Percentiles rank a stretch among this genome's conserved stretches.
These are phyloP conservation scores for Nysson spinosus DNA, from an alignment of 2,888 invertebrate genomes.

Conservation along the genomic window DNA sequence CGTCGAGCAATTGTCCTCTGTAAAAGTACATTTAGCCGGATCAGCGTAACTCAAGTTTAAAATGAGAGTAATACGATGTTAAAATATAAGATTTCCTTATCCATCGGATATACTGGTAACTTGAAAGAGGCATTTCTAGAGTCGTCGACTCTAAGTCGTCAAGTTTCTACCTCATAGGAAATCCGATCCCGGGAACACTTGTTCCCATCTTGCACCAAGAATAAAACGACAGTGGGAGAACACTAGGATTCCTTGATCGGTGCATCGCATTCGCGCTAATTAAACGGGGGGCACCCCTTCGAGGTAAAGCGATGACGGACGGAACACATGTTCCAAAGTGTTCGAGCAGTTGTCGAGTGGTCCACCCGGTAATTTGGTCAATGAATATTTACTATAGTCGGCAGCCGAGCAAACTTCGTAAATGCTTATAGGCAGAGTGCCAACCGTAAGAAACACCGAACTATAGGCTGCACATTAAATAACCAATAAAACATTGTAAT, in stretches of 20 bases:
- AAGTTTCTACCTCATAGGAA: slow-evolving; percentile 3
- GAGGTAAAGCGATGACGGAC: slow-evolving; percentile 6
- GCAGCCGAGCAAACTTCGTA: background rate
- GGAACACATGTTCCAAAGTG: slow-evolving; percentile 25
- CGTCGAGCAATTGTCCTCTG: too few relatives aligned
- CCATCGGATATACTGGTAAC: background rate
- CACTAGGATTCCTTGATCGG: slow-evolving; percentile 10
- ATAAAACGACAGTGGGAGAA: slow-evolving; percentile 11
- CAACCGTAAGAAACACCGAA: slow-evolving; percentile 2
- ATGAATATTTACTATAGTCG: slow-evolving; percentile 27
- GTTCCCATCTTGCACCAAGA: slow-evolving; percentile 23
- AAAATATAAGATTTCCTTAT: too few relatives aligned
- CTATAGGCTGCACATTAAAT: background rate
- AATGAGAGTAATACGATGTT: too few relatives aligned
- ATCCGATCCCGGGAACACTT: slow-evolving; percentile 22
- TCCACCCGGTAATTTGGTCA: slow-evolving; percentile 25
- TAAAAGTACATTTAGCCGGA: too few relatives aligned
- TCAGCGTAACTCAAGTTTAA: too few relatives aligned
- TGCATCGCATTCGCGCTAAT: slow-evolving; percentile 26
- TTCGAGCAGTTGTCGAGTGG: slow-evolving; percentile 27
- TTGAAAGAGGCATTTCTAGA: slow-evolving; percentile 1
- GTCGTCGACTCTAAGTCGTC: slow-evolving; percentile 16
- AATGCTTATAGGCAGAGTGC: slow-evolving; percentile 4
- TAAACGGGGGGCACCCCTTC: slow-evolving; percentile 29
- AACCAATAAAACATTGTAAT: background rate